phyloP scores from a whole-genome alignment of 2,797 vertebrate species.

The Enteromius viviparus region DNA sequence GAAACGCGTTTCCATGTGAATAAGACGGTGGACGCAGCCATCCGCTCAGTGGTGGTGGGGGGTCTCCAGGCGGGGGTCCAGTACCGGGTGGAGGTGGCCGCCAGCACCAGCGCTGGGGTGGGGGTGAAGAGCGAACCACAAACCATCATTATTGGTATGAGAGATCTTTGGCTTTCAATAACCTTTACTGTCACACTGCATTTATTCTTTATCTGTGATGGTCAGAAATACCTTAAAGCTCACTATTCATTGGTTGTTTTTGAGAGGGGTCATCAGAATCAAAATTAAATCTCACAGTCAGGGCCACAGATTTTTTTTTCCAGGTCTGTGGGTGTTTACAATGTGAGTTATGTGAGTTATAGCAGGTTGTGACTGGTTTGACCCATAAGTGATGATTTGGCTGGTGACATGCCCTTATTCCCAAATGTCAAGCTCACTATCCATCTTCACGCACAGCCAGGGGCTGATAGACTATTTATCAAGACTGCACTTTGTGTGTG shows the following conservation, averaged over 20 bases:
- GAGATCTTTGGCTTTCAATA: neutral
- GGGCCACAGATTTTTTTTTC: neutral
- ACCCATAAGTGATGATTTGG: conserved; percentile 80
- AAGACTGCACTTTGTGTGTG: conserved; percentile 55
- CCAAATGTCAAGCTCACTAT: conserved; percentile 80
- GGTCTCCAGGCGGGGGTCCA: conserved; percentile 93
- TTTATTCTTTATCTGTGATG: neutral
- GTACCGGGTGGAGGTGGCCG: conserved; percentile 94
- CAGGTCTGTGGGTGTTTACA: conserved; percentile 50
- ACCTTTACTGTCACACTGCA: conserved; percentile 8
- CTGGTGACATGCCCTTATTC: conserved; percentile 79
- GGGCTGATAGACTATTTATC: conserved; percentile 65
- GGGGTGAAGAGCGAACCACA: conserved; percentile 96
- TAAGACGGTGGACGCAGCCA: conserved; percentile 96
- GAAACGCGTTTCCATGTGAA: conserved; percentile 98
- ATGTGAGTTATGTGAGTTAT: conserved; percentile 73
- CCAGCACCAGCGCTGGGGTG: conserved; percentile 94
- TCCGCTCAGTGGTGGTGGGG: conserved; percentile 95
- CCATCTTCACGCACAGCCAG: conserved; percentile 66
- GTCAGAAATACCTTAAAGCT: neutral
- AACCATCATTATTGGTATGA: conserved; percentile 90
- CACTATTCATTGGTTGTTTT: neutral
- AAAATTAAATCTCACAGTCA: conserved; percentile 21
- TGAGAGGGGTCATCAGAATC: neutral
- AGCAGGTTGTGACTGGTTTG: conserved; percentile 75